phyloP scores from a whole-genome alignment of 2,113 vertebrate species.

The Synodontis membranacea region DNA sequence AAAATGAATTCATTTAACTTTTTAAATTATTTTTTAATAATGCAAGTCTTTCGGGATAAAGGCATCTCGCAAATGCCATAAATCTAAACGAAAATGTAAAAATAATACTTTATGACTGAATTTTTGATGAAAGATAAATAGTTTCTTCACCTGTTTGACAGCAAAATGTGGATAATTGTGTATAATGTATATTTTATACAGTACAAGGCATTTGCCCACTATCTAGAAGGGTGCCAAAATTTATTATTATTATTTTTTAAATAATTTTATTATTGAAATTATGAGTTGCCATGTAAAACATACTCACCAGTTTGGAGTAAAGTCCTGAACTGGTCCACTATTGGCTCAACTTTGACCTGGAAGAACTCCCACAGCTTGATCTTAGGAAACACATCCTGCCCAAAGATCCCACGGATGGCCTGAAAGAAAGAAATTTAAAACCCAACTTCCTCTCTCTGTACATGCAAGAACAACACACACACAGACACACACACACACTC shows the following conservation, averaged over 20 bases:
- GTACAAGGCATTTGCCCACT: neutral
- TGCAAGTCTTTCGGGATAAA: no score
- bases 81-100: no score
- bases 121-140: neutral
- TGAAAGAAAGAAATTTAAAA: constrained; percentile 58
- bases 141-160: neutral
- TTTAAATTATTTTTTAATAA: no score
- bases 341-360: constrained; percentile 81
- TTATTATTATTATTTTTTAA: neutral
- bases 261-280: no score
- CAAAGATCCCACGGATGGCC: constrained; percentile 79
- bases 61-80: no score
- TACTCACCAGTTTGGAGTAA: constrained; percentile 76
- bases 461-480: neutral
- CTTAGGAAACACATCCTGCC: constrained; percentile 80
- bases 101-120: neutral
- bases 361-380: constrained; percentile 93
- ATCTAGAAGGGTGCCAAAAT: neutral
- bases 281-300: no score
- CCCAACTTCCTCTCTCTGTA: neutral
- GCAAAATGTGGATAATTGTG: neutral
- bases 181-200: neutral
- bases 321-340: constrained; percentile 81
- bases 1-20: neutral
- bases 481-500: constrained; percentile 1